Base-by-base conservation (phyloP, 92 coral and sea anemone genomes). In the Phenganax subtilis region DNA sequence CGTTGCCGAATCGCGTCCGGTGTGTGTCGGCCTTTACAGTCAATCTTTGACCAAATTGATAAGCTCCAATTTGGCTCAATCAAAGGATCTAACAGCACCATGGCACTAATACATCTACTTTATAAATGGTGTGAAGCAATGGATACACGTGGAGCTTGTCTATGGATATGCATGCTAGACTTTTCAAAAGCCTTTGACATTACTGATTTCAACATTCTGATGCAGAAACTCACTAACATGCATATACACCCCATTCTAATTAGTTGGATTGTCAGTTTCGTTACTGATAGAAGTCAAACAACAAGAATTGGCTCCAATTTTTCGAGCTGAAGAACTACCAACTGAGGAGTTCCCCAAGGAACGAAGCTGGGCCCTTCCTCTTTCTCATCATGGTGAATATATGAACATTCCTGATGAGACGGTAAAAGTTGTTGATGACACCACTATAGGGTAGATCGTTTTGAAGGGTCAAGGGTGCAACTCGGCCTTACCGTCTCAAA, bases 161-260 rank as follows among this genome's bases (percentile, higher is more conserved):
- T 55, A 55, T 55, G 9, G 12, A 55, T 55, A 7, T 76, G 81
- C 51, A 28, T 57, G 29, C 27, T 76, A 31, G 81, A 57, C 61
- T 54, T 76, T 54, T 76, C 65, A 29, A 76, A 76, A 47, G 58
- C 52, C 25, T 17, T 76, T 76, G 69, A 76, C 51, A 55, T 20
- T 20, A 20, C 25, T 20, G 25, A 20, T 20, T 20, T 51, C 81
- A 55, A 55, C 58, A 55, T 55, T 12, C 58, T 55, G 12, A 8
- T 55, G 12, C 58, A 78, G 29, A 78, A 78, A 58, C 68, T 78
- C 10, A 8, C 12, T 7, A 7, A 55, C 12, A 55, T 55, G 58
- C 9, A 12, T 55, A 12, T 55, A 12, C 58, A 55, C 12, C 12
- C 9, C n/a, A 12, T 55, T 12, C 58, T 55, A 7, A 55, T 55